Evolutionary conservation across 2,113 vertebrate genomes (phyloP), one percentile per base, ranked within the genome.

Genomic region (Osmerus eperlanus): DNA sequence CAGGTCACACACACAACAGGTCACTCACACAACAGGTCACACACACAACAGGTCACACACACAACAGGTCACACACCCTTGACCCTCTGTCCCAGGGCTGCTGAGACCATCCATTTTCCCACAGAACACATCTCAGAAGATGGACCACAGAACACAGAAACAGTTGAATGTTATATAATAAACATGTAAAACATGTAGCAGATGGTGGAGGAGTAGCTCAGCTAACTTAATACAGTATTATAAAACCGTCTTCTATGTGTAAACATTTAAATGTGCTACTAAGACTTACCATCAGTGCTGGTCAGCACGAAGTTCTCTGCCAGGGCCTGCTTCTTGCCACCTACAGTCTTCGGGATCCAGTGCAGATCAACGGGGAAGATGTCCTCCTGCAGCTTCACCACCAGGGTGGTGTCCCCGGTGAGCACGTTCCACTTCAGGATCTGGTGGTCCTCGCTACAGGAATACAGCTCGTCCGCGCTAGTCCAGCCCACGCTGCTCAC

Each of bases 401-500:
- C 90, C 0, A 92, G 90, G 9, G 78, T 87, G 18, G 95, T 95
- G 76, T 98, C 97, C 67, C 85, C 90, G 15, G 89, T 95, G 79
- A 97, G 76, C 59, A 97, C 88, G 90, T 96, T 98, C 97, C 97
- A 99, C 16, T 86, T 95, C 71, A 99, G 84, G 25, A 99, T 90
- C 68, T 97, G 95, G 84, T 97, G 96, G 75, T 99, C 97, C 68
- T 99, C 97, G 1, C 97, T 94, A 83, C 95, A 98, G 0, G 97
- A 98, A 85, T 94, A 98, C 4, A 99, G 80, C 72, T 99, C 97
- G 2, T 99, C 97, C 14, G 96, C 94, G 23, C 94, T 93, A 1
- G 94, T 96, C 97, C 97, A 99, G 2, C 96, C 96, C 58, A 98
- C 93, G 73, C 96, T 97, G 85, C 97, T 97, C 72, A 97, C 97